These are phyloP conservation scores for Choristoneura fumiferana DNA, from an alignment of 1,140 invertebrate genomes.

Conservation along the genomic window DNA sequence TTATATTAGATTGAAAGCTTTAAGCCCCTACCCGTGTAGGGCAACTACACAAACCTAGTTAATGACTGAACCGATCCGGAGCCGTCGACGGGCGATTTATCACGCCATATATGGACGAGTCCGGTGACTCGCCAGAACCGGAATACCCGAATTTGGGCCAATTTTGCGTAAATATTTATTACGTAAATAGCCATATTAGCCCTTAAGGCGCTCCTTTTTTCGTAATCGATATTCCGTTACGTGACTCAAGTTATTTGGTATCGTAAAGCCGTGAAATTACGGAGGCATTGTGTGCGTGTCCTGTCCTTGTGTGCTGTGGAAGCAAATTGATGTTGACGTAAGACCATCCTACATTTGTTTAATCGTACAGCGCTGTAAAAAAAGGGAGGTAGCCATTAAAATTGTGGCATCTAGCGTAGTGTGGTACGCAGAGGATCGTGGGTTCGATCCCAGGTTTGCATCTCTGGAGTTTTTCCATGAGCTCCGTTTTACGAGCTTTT, in stretches of 20 bases:
- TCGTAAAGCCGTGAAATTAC: constrained; percentile 14
- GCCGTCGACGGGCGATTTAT: constrained; percentile 51
- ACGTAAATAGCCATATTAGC: constrained; percentile 18
- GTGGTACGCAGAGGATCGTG: no score
- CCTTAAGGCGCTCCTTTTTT: not conserved
- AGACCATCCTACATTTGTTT: no score
- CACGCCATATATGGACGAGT: constrained; percentile 44
- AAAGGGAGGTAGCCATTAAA: no score
- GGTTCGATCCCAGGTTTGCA: no score
- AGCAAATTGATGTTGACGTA: not conserved
- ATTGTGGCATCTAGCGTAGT: no score
- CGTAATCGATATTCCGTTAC: constrained; percentile 16
- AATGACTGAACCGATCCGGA: constrained; percentile 51
- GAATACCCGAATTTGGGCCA: not conserved
- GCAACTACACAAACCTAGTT: constrained; percentile 55
- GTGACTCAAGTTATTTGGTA: constrained; percentile 18
- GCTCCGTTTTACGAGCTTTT: no score
- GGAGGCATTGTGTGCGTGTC: not conserved
- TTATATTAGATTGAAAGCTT: constrained; percentile 32
- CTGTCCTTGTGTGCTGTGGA: not conserved
- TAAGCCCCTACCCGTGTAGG: constrained; percentile 44
- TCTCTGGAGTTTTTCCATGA: no score
- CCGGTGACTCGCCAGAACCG: constrained; percentile 41
- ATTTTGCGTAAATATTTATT: constrained; percentile 17
- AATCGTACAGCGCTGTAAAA: no score